Evolutionary conservation across 2,797 vertebrate genomes (phyloP), one percentile per base, ranked within the genome.

Genomic region (Sebastiscus tertius): DNA sequence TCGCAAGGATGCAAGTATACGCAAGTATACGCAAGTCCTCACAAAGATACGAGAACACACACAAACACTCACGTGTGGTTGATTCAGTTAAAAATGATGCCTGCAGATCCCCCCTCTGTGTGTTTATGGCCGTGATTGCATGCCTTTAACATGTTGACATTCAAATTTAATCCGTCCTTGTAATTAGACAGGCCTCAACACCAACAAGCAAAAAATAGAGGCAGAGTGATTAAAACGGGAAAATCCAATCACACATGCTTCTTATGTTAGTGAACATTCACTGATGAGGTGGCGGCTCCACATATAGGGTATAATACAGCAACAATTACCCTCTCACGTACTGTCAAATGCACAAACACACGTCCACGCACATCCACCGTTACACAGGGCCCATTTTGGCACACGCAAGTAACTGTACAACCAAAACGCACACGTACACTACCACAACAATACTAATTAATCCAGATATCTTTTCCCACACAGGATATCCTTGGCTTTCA

Each of bases 191-290:
- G 76, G 81, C 69, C 63, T 71, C 31, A 42, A 27, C 79, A 62
- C 68, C 69, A 42, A 42, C 66, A 39, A 77, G 82, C 88, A 85
- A 86, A 91, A 54, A 93, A 93, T 93, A 89, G 89, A 85, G 84
- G 68, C 84, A 13, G 63, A 58, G 87, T 86, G 89, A 93, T 94
- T 93, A 92, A 93, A 93, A 90, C 56, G n/a, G 75, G 86, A 81
- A 92, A 93, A 95, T 94, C 91, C 94, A 92, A 94, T 93, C 91
- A 93, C 91, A 92, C 90, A 88, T 81, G 93, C 90, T 92, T 93
- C 90, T 93, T 90, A 84, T 56, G 78, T 78, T 74, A 58, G 75
- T 54, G 82, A 82, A 71, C 81, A 26, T 75, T 77, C 76, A 24
- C 76, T 83, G 89, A 92, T 86, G 85, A 89, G 85, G 82, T 89